Evolutionary conservation across 1,140 invertebrate species (phyloP), one percentile per base, ranked within the genome.

Genomic region (Saccostrea echinata): DNA sequence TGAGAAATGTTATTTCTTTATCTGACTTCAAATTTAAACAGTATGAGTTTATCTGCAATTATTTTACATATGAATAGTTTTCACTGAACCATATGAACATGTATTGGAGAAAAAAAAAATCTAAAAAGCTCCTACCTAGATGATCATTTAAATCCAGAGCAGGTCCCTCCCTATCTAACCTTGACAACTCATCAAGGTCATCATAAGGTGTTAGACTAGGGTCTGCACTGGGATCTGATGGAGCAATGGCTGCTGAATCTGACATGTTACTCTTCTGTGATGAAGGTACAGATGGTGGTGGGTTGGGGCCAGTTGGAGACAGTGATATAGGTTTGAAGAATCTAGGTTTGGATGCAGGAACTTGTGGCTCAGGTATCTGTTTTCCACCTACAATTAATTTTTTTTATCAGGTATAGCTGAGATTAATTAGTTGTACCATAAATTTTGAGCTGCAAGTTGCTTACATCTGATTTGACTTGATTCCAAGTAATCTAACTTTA

Each of bases 241-340:
- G 93, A n/a, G 91, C 92, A 35, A 93, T 90, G n/a, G 92, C 92
- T 12, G 92, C 92, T 8, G 92, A 92, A 85, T 93, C 92, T 24
- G 81, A 33, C 4, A 52, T 76, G 27, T 30, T 33, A 33, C 68
- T 33, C 68, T 33, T 76, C 27, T 76, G 68, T 33, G 84, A 80
- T 64, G 91, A 88, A 83, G 90, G 91, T 83, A 88, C 84, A 83
- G 83, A 86, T 68, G 85, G 87, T 51, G 86, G 80, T 35, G 76
- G 43, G 33, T 57, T 57, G n/a, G 82, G 24, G 80, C 80, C 81
- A 82, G 88, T 84, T 16, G 86, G 87, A 16, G 83, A 87, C 35
- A 87, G 84, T 84, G 53, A 52, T 30, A 89, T 88, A 52, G 91
- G 88, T 52, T 88, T 84, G 84, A 90, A 89, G 83, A 88, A 90